These are phyloP conservation scores for Muscicapa comitata DNA, from an alignment of 2,797 vertebrate genomes.

Conservation along the genomic window DNA sequence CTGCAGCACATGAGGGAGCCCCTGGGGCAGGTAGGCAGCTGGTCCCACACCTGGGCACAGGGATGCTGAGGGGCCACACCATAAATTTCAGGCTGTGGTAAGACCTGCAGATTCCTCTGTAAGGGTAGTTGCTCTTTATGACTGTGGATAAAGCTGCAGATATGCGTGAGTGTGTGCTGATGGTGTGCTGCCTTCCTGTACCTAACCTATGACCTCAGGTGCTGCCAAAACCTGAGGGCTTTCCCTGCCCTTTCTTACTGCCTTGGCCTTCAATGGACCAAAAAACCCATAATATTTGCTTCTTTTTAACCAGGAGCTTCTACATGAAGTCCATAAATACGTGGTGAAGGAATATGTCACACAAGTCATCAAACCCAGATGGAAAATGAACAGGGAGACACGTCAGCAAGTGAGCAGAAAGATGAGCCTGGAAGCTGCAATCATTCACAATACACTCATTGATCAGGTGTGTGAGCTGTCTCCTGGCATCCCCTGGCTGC, in stretches of 20 bases:
- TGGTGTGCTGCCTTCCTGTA: background rate
- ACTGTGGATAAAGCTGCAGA: background rate
- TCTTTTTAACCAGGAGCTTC: conserved; percentile 74
- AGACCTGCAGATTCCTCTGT: background rate
- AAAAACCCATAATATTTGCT: accelerated
- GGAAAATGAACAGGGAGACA: conserved; percentile 74
- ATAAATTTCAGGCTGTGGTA: background rate
- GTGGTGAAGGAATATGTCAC: conserved; percentile 81
- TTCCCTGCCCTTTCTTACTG: background rate
- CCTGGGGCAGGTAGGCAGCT: conserved; percentile 73
- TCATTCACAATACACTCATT: conserved; percentile 70
- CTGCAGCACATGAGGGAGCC: conserved; percentile 75
- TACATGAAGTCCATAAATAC: conserved; percentile 75
- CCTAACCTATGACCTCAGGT: background rate
- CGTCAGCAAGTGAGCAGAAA: conserved; percentile 75
- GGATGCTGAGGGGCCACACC: background rate
- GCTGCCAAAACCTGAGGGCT: background rate
- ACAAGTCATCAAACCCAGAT: conserved; percentile 79
- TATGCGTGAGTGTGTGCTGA: accelerated
- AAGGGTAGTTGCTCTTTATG: accelerated
- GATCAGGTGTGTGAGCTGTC: conserved; percentile 77
- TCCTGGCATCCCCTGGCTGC: background rate
- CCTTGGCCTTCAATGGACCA: background rate
- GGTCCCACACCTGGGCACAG: accelerated
- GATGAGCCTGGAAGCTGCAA: conserved; percentile 77